Evolutionary conservation across 2,797 vertebrate species (phyloP), one percentile per base, ranked within the genome.

Genomic region (Catostomus latipinnis): DNA sequence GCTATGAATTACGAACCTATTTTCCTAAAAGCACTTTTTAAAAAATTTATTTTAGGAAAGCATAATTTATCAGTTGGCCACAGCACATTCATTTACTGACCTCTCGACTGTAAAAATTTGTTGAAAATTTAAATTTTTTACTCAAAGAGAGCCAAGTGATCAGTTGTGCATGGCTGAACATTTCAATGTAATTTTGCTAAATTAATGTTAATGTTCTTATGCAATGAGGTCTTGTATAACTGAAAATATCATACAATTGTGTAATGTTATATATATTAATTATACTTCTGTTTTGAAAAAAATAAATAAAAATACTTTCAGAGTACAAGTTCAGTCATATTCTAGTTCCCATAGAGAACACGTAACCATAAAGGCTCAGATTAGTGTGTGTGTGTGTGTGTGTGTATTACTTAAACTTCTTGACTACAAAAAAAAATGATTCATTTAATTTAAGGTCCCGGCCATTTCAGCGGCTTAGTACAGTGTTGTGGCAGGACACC

Each of bases 41-140:
- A 78, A 82, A 82, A 67, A 71, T 78, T 48, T 82, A 67, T 68
- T 78, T 82, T 78, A 53, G 69, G 49, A 62, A 73, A 61, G 70
- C 62, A 73, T 72, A 77, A 72, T 82, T 82, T 67, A 73, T 82
- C 53, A 68, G 61, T 49, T 71, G 74, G 69, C 65, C 69, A 50
- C 45, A 76, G 62, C 22, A 9, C 69, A 60, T 78, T 82, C 81
- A 73, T 74, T 78, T 68, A 82, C 74, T 69, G 68, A 73, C 74
- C 70, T 63, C 69, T 79, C 58, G 1, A 79, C 68, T 52, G 12
- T 63, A 71, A 71, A 78, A 79, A 65, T 65, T 12, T 71, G 68
- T 54, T 8, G 34, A 71, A 78, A 78, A 71, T 78, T 18, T 56
- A 46, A 71, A 79, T 57, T 79, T 68, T 71, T 79, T 46, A 79